These are phyloP conservation scores for Ranitomeya variabilis DNA, from an alignment of 2,113 vertebrate genomes.

Conservation along the genomic window DNA sequence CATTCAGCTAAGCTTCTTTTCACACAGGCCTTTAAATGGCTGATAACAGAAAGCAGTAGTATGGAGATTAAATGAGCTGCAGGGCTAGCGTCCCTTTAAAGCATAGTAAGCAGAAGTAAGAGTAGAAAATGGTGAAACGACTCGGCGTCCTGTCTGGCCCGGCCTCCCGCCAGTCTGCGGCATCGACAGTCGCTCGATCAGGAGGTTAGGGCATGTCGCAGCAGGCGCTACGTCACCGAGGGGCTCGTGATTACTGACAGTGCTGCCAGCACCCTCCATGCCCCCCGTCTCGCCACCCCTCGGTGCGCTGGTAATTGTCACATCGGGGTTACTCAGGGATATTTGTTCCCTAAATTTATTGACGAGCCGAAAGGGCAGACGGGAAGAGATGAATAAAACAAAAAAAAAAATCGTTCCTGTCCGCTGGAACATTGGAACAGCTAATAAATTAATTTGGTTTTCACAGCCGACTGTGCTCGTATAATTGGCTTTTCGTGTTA, in stretches of 20 bases:
- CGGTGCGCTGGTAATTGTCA: neutral
- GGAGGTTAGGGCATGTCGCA: neutral
- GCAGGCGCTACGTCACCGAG: neutral
- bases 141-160: neutral
- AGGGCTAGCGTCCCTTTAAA: no score
- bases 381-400: constrained; percentile 7
- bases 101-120: no score
- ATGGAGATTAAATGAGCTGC: neutral
- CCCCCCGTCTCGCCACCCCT: neutral
- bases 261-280: neutral
- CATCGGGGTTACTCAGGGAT: constrained; percentile 5
- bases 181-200: neutral
- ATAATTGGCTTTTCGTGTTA: constrained; percentile 30
- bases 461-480: constrained; percentile 31
- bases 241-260: constrained; percentile 6
- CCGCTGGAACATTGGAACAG: constrained; percentile 16
- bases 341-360: constrained; percentile 13
- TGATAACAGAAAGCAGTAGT: neutral
- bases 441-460: constrained; percentile 31
- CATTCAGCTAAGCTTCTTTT: no score
- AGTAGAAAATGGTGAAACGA: no score
- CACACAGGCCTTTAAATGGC: neutral
- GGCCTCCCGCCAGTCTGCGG: neutral
- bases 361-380: constrained; percentile 7
- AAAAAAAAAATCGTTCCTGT: neutral